A percentile compares a stretch with the other conserved stretches of the same genome.
Evolutionary conservation across 2,888 invertebrate species (phyloP).

Genomic region (Saturnia japonica): DNA sequence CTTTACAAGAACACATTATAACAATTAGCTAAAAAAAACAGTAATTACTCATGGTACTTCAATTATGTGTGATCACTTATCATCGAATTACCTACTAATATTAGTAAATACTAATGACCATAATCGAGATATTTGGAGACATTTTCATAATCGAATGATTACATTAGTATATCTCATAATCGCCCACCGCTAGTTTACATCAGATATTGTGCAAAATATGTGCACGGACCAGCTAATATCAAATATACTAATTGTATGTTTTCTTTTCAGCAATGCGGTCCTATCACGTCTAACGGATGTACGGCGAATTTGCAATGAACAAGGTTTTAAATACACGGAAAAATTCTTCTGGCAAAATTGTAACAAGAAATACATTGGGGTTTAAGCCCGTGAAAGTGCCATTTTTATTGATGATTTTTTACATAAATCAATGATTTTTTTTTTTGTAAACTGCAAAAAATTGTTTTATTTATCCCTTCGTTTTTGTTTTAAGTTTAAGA

Average conservation of each 20-base stretch:
- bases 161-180: too few species aligned
- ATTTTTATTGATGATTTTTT: conserved; percentile 21
- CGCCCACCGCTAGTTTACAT: too few species aligned
- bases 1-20: too few species aligned
- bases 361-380: neutral
- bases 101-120: too few species aligned
- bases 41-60: too few species aligned
- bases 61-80: too few species aligned
- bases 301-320: conserved; percentile 29
- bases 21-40: too few species aligned
- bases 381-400: conserved; percentile 29
- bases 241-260: conserved; percentile 6
- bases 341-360: neutral
- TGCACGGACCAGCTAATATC: too few species aligned
- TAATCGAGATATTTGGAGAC: too few species aligned
- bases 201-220: too few species aligned
- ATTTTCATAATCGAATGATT: too few species aligned
- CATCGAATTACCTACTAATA: too few species aligned
- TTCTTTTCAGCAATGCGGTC: conserved; percentile 46
- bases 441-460: neutral
- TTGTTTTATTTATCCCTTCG: neutral
- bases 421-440: neutral
- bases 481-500: neutral
- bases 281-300: conserved; percentile 45
- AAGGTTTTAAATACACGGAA: conserved; percentile 10